Percentiles rank a stretch among this genome's conserved stretches.
Evolutionary conservation across 2,888 invertebrate species (phyloP).

Genomic region (Hoplodrina ambigua): DNA sequence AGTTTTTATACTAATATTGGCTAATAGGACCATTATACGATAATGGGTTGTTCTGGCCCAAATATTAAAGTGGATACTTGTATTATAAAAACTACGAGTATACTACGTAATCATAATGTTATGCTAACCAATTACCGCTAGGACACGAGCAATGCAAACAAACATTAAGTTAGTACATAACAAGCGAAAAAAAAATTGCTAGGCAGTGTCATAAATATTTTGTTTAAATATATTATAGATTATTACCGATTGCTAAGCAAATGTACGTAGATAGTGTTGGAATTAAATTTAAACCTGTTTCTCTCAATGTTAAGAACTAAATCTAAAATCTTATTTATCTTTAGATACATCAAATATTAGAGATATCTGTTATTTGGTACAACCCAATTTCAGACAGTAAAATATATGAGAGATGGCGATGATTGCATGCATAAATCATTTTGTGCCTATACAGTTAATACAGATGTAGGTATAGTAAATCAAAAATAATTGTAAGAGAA

Average conservation of each 20-base stretch:
- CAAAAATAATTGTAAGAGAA: constrained; percentile 3
- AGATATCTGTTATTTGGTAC: not conserved
- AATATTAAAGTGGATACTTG: constrained; percentile 27
- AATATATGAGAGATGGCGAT: constrained; percentile 8
- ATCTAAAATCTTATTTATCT: constrained; percentile 1
- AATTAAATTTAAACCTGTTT: not conserved
- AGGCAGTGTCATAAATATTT: not conserved
- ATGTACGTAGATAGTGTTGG: not conserved
- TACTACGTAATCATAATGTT: not conserved
- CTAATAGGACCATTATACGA: constrained; percentile 45
- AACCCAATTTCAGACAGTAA: constrained; percentile 6
- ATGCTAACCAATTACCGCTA: constrained; percentile 7
- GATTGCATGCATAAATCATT: not conserved
- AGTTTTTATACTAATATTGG: constrained; percentile 48
- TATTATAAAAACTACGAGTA: not conserved
- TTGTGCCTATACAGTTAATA: not conserved
- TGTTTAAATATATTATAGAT: not conserved
- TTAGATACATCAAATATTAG: constrained; percentile 2
- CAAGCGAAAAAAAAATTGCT: constrained; percentile 8
- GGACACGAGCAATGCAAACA: constrained; percentile 12
- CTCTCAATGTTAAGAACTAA: not conserved
- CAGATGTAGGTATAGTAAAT: constrained; percentile 4
- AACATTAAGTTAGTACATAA: not conserved
- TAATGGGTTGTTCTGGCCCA: constrained; percentile 46
- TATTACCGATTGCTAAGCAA: not conserved